A percentile compares a stretch with the other conserved stretches of the same genome.
Conservation (phyloP, 2,888 invertebrate species). For the Cybosia mesomella region DNA sequence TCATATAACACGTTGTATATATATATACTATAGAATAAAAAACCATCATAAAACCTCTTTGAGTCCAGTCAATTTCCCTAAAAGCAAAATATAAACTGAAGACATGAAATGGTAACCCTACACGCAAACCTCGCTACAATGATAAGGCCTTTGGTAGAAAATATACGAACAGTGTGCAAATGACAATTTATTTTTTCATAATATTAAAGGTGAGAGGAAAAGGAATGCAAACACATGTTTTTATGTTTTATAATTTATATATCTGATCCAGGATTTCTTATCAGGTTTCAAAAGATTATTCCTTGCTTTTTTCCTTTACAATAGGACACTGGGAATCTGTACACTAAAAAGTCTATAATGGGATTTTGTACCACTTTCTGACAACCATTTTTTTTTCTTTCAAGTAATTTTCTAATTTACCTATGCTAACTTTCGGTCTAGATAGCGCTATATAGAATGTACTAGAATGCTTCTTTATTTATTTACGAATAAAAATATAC, state of each 20-base stretch:
- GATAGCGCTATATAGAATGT: background rate
- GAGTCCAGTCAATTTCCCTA: background rate
- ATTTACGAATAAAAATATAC: background rate
- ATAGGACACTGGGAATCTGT: background rate
- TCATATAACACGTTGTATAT: no score
- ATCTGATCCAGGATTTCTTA: background rate
- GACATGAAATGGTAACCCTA: background rate
- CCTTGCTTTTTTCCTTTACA: background rate
- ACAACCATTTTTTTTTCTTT: no score
- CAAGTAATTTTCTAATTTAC: background rate
- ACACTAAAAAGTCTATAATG: background rate
- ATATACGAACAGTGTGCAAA: constrained; percentile 1
- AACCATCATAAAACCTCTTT: no score
- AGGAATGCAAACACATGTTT: background rate
- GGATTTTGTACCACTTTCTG: background rate
- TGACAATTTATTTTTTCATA: background rate
- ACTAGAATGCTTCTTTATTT: background rate
- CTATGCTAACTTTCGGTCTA: background rate
- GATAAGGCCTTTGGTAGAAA: background rate
- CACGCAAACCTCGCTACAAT: background rate
- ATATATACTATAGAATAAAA: no score
- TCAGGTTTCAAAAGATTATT: background rate
- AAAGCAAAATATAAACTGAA: background rate
- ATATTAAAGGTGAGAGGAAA: background rate
- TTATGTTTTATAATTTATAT: background rate